Conservation (phyloP, 2,888 invertebrate species). For the Acleris cristana region DNA sequence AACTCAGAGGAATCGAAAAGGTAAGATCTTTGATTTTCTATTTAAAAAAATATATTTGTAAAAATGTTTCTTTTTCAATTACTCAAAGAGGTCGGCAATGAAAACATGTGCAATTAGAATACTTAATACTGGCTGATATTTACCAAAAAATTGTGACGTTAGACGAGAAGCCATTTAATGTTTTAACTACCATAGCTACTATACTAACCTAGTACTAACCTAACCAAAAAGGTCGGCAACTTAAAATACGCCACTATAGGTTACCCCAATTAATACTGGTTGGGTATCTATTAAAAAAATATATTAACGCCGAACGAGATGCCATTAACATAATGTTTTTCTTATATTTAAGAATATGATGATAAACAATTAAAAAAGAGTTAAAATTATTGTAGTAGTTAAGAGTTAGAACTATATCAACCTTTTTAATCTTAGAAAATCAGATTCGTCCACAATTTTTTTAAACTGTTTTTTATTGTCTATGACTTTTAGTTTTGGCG, state of each 20-base stretch:
- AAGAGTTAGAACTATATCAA: neutral
- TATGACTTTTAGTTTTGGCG: neutral
- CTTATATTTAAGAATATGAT: too few relatives aligned
- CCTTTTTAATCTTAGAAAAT: neutral
- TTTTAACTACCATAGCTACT: too few relatives aligned
- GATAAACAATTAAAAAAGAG: too few relatives aligned
- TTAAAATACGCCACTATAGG: too few relatives aligned
- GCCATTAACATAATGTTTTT: too few relatives aligned
- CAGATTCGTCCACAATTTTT: neutral
- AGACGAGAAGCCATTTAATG: too few relatives aligned
- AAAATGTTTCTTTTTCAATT: neutral
- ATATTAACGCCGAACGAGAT: neutral
- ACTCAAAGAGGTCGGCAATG: neutral
- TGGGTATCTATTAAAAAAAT: neutral
- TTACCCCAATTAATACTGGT: neutral
- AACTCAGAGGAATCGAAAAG: conserved; percentile 72
- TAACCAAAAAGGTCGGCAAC: too few relatives aligned
- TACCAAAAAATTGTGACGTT: neutral
- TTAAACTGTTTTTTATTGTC: neutral
- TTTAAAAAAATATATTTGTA: neutral
- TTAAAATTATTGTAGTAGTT: too few relatives aligned
- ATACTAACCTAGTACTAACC: too few relatives aligned
- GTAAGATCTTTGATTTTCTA: conserved; percentile 50
- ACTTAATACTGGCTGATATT: conserved; percentile 1
- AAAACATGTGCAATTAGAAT: neutral